Base-by-base conservation (phyloP, 2,888 invertebrate species). In the Synanthedon andrenaeformis region DNA sequence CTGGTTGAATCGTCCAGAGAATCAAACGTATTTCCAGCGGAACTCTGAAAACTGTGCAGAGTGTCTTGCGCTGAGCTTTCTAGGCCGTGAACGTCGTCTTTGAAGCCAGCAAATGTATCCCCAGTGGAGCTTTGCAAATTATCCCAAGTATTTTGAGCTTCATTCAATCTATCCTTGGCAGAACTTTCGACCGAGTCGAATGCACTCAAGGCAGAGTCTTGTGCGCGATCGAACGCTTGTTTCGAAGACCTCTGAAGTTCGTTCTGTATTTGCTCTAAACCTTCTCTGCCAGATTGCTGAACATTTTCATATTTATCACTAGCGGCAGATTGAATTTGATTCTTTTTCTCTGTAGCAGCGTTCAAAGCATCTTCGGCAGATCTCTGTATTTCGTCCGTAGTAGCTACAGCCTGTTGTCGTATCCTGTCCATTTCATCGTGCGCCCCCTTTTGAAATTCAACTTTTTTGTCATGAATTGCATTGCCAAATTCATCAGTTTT, bases 141-240 rank as follows among this genome's bases (percentile, higher is more conserved):
- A 54, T 86, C 85, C 79, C 81, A 85, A 3, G 74, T 75, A 54
- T 83, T 78, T 58, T 70, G 76, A 41, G 77, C 79, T 60, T 79
- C 79, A 63, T 62, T 72, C 66, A 77, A 69, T 74, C 72, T 82
- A 60, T 82, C 86, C 82, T 82, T 86, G 62, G 83, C 76, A 57
- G 82, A 74, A 76, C 82, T 81, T 85, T 86, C 85, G 78, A 85
- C 57, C 60, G 67, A 77, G 67, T 82, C 87, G 79, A 85, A 83
- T 77, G 85, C 63, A 72, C 82, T 77, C 69, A 85, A 84, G 79
- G 85, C 66, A 58, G 84, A 71, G 59, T 85, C 76, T 74, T 86
- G 82, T 60, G 69, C 73, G 70, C 78, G 71, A 66, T 71, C 79
- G 68, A 80, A 79, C 62, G 81, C 78, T 56, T 77, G 73, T 59